Conservation (phyloP, 2,113 vertebrate genomes). For the Albula goreensis region DNA sequence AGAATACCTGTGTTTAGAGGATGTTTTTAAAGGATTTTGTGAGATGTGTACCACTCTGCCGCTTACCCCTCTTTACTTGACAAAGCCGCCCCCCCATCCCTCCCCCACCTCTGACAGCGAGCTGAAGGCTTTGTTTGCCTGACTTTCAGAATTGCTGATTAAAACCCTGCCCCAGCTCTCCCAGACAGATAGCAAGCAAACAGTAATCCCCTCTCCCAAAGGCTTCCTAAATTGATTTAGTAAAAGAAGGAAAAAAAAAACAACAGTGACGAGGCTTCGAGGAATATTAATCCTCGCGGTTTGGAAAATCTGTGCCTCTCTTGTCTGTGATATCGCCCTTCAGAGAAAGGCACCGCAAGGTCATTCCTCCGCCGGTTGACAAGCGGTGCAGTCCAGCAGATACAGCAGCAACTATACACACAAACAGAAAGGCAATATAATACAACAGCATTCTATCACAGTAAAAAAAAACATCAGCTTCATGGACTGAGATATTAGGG, state of each 20-base stretch:
- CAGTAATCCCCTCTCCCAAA: slow-evolving; percentile 30
- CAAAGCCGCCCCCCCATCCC: not conserved
- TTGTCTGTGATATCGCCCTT: not conserved
- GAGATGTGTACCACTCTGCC: not conserved
- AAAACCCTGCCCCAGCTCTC: slow-evolving; percentile 28
- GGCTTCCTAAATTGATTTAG: slow-evolving; percentile 51
- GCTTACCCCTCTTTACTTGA: not conserved
- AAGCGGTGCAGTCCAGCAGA: not conserved
- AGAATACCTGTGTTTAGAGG: not conserved
- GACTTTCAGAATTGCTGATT: slow-evolving; percentile 35
- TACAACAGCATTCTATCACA: not conserved
- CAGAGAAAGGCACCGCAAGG: not conserved
- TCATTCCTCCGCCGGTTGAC: not conserved
- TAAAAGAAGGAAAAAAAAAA: slow-evolving; percentile 41
- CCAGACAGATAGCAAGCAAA: slow-evolving; percentile 26
- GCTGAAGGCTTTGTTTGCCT: slow-evolving; percentile 19
- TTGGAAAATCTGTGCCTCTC: not conserved
- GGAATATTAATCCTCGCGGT: slow-evolving; percentile 30
- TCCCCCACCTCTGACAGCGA: not conserved
- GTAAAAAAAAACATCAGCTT: not conserved
- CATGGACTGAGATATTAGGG: not conserved
- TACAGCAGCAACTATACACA: too few species aligned
- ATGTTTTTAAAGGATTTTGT: not conserved
- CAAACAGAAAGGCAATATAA: not conserved
- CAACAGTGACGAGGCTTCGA: slow-evolving; percentile 29